Evolutionary conservation across 2,797 vertebrate genomes (phyloP).

Genomic region (Limnodromus scolopaceus): DNA sequence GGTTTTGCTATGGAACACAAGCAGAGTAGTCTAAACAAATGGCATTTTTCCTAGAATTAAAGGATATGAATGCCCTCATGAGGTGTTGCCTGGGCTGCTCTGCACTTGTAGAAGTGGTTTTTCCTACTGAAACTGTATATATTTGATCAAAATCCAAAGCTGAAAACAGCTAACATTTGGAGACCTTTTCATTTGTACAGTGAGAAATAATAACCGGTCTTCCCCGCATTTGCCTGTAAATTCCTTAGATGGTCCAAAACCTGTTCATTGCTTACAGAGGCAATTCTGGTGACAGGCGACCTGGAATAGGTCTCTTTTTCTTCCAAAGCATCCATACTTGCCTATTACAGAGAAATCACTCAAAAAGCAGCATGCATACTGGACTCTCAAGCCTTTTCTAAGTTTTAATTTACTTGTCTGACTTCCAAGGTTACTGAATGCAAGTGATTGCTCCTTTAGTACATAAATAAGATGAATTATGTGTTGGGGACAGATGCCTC

Average conservation of each 20-base stretch:
- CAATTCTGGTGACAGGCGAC: background rate
- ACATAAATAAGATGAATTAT: constrained; percentile 26
- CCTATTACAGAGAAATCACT: constrained; percentile 6
- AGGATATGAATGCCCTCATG: background rate
- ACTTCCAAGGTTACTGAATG: constrained; percentile 35
- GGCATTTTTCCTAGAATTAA: constrained; percentile 16
- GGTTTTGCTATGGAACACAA: background rate
- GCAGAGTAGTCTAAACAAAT: constrained; percentile 5
- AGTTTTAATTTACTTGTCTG: constrained; percentile 45
- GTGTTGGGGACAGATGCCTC: background rate
- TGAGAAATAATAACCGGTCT: background rate
- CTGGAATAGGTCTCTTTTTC: background rate
- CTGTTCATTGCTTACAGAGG: constrained; percentile 10
- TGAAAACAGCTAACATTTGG: background rate
- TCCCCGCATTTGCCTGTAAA: background rate
- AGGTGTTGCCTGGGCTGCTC: background rate
- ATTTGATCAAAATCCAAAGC: constrained; percentile 15
- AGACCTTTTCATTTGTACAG: background rate
- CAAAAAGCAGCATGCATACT: background rate
- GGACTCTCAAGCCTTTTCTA: constrained; percentile 2
- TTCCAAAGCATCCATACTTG: background rate
- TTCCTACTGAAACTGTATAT: background rate
- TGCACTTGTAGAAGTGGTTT: background rate
- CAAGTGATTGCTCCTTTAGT: background rate
- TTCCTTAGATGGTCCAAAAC: background rate